Percentiles rank a stretch among this genome's conserved stretches.
phyloP scores from a whole-genome alignment of 2,797 vertebrate genomes.

The Mycteria americana region DNA sequence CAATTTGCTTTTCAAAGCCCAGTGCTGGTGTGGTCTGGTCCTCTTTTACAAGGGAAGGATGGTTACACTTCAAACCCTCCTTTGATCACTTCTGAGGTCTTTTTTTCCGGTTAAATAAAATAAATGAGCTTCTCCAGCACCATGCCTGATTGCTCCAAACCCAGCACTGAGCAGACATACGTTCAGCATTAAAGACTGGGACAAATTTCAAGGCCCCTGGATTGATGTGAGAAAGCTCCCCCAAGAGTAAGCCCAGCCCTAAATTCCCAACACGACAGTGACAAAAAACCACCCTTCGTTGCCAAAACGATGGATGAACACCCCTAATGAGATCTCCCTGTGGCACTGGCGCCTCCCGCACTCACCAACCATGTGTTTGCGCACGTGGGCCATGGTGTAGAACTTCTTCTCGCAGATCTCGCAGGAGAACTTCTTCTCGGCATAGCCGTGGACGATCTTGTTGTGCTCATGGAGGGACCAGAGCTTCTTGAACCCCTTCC shows the following conservation, averaged over 20 bases:
- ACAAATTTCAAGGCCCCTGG: neutral
- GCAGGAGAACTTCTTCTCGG: conserved; percentile 97
- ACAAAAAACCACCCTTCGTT: neutral
- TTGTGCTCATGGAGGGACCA: conserved; percentile 98
- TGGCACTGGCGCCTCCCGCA: neutral
- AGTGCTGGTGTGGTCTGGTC: fast-evolving
- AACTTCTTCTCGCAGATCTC: conserved; percentile 99
- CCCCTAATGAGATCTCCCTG: fast-evolving
- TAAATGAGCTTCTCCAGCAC: neutral
- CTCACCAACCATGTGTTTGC: conserved; percentile 99
- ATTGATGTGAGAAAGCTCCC: neutral
- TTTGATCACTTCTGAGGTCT: neutral
- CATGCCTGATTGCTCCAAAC: fast-evolving
- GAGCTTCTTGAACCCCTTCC: conserved; percentile 98
- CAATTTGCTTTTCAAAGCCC: neutral
- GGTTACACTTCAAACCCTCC: neutral
- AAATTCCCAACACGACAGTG: fast-evolving
- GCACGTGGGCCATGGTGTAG: conserved; percentile 98
- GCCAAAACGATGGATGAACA: neutral
- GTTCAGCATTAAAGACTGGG: neutral
- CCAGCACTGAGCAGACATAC: neutral
- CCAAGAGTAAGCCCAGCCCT: neutral
- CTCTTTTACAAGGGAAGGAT: neutral
- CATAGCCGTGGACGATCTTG: conserved; percentile 96
- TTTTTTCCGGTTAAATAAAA: neutral